phyloP scores from a whole-genome alignment of 23 tunicate species.

The Halocynthia aurantium region DNA sequence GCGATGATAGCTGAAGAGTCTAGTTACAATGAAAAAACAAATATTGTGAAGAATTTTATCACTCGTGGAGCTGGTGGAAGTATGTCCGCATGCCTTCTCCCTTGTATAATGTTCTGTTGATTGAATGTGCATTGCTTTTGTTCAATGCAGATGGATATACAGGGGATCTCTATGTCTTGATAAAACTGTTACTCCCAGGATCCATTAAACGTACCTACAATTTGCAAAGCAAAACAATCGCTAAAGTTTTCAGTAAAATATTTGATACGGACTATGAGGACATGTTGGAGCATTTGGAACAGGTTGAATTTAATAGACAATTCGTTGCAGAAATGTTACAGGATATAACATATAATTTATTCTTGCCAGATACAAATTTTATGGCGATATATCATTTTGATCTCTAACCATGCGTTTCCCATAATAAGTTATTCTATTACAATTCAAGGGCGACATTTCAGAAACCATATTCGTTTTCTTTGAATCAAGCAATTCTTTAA shows the following conservation, averaged over 20 bases:
- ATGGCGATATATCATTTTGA: too few species aligned
- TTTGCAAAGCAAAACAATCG: conserved; percentile 77
- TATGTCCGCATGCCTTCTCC: background rate
- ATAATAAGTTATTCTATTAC: too few species aligned
- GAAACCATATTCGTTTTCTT: conserved; percentile 82
- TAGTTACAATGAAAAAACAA: conserved; percentile 88
- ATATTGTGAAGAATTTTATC: conserved; percentile 54
- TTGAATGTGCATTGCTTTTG: background rate
- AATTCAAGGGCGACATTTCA: conserved; percentile 66
- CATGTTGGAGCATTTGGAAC: conserved; percentile 83
- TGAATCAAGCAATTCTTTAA: conserved; percentile 53
- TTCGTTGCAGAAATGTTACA: too few species aligned
- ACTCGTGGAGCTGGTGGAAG: conserved; percentile 50
- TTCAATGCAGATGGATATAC: conserved; percentile 43
- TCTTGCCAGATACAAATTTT: too few species aligned
- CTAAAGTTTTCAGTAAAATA: conserved; percentile 67
- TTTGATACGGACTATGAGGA: conserved; percentile 74
- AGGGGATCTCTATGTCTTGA: conserved; percentile 57
- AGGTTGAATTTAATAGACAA: conserved; percentile 2
- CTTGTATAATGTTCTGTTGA: background rate
- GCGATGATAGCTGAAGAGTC: conserved; percentile 84
- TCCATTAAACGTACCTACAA: conserved; percentile 74
- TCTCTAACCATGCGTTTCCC: too few species aligned
- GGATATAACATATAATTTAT: too few species aligned
- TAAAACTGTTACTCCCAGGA: conserved; percentile 78